Evolutionary conservation across 2,888 invertebrate species (phyloP), one percentile per base, ranked within the genome.

Genomic region (Macrophya annulata): DNA sequence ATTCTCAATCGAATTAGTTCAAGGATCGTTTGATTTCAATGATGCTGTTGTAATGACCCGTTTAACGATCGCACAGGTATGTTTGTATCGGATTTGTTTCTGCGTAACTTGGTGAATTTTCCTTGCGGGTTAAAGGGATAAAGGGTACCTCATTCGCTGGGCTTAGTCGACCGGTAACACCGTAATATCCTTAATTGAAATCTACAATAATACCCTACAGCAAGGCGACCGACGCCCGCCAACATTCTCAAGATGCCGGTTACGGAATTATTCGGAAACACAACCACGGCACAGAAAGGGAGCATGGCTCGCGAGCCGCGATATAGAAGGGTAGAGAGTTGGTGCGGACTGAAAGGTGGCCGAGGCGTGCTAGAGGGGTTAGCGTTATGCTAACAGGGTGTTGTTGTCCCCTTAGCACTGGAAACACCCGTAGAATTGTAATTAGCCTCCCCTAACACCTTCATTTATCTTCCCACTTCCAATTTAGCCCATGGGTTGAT

Each of bases 401-500:
- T 86, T 87, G 88, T 88, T 87, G 87, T 88, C 88, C 89, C 86
- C 87, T 88, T 87, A 86, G 76, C 84, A 85, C 76, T 76, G 85
- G 85, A 82, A 87, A 85, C 77, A 86, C 84, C 88, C 86, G 84
- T 82, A 68, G 87, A 89, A 89, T 88, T 86, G 87, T 86, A 88
- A 89, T 89, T 90, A 89, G 87, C 88, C 84, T 84, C 85, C 86
- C 87, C 87, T 85, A 87, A 87, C 87, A 85, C 86, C 87, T 88
- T 88, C 87, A 86, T 88, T 89, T 87, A 87, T 88, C 89, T 88
- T 86, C 85, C 87, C 88, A 88, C 87, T 87, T 87, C 84, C 87
- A 88, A 88, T 89, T 87, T 88, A 76, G 74, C 45, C 77, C 85
- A 85, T 65, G 85, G 68, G 85, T 79, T 77, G 82, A 84, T 85